phyloP scores from a whole-genome alignment of 2,888 invertebrate genomes.

The Cephus nigrinus region DNA sequence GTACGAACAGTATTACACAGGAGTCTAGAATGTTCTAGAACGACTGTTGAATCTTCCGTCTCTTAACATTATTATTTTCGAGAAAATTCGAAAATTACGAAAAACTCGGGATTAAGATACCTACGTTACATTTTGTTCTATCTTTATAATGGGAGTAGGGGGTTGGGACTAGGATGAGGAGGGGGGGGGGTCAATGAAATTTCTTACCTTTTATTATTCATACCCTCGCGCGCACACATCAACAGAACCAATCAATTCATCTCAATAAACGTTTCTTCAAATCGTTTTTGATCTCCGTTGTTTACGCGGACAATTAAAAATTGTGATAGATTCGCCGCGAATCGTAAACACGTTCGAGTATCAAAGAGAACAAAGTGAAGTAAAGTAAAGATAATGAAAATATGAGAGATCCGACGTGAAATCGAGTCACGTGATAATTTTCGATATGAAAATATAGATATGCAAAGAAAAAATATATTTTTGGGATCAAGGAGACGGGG shows the following conservation, averaged over 20 bases:
- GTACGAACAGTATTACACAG: too few species aligned
- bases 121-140: too few species aligned
- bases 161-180: neutral
- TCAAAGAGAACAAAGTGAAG: slow-evolving; percentile 25
- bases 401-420: slow-evolving; percentile 4
- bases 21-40: too few species aligned
- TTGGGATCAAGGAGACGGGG: too few species aligned
- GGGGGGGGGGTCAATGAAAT: slow-evolving; percentile 31
- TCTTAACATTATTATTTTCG: too few species aligned
- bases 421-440: too few species aligned
- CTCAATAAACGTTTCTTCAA: slow-evolving; percentile 44
- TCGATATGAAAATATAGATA: too few species aligned
- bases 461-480: too few species aligned
- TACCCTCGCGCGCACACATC: slow-evolving; percentile 20
- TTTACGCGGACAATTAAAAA: slow-evolving; percentile 45
- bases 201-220: slow-evolving; percentile 44
- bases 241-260: slow-evolving; percentile 44
- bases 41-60: too few species aligned
- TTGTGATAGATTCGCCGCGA: slow-evolving; percentile 37
- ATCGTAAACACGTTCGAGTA: slow-evolving; percentile 18
- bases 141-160: too few species aligned
- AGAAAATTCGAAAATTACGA: too few species aligned
- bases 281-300: slow-evolving; percentile 28
- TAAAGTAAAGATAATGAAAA: slow-evolving; percentile 18
- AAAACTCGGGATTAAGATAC: too few species aligned